Conservation (phyloP, 2,888 invertebrate species). For the Heteromyza rotundicornis region DNA sequence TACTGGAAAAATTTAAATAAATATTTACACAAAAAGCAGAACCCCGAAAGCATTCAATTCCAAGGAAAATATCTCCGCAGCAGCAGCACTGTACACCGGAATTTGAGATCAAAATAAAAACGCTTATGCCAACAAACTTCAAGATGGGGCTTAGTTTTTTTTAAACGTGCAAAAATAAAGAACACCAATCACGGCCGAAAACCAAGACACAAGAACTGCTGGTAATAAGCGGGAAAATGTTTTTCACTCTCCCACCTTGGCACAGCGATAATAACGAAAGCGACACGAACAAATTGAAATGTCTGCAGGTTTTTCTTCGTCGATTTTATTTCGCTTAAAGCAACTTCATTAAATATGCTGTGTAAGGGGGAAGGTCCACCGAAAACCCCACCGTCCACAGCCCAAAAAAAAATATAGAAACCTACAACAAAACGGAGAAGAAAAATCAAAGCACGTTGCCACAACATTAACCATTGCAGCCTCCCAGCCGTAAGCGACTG, state of each 20-base stretch:
- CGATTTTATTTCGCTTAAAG: neutral
- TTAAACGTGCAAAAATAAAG: neutral
- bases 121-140: neutral
- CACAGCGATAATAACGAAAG: neutral
- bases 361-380: too few species aligned
- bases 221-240: slow-evolving; percentile 12
- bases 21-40: neutral
- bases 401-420: neutral
- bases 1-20: neutral
- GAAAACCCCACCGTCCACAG: neutral
- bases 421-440: too few species aligned
- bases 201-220: neutral
- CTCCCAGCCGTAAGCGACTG: too few species aligned
- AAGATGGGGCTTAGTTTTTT: neutral
- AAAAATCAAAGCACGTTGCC: slow-evolving; percentile 16
- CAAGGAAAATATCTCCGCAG: neutral
- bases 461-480: slow-evolving; percentile 10
- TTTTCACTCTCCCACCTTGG: neutral
- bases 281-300: slow-evolving; percentile 9
- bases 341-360: slow-evolving; percentile 8
- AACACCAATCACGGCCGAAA: neutral
- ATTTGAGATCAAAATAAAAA: slow-evolving; percentile 12
- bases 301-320: slow-evolving; percentile 13
- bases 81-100: neutral
- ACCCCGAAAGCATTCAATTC: too few species aligned